These are phyloP conservation scores for Spodoptera litura DNA, from an alignment of 1,140 invertebrate species.

Conservation along the genomic window DNA sequence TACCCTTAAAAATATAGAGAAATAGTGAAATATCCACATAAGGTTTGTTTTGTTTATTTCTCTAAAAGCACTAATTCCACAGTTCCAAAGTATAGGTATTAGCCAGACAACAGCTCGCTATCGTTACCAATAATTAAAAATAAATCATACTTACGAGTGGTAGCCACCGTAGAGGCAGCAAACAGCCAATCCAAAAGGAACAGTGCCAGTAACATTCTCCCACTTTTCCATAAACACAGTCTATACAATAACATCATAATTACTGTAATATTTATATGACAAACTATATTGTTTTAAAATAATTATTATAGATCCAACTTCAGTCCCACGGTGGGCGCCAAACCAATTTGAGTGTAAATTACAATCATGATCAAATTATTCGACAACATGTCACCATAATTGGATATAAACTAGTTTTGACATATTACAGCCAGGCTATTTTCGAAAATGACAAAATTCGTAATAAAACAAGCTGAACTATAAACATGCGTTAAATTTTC, in stretches of 20 bases:
- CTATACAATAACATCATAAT: conserved; percentile 39
- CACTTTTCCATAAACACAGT: conserved; percentile 55
- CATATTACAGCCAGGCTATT: conserved; percentile 11
- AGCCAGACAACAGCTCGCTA: not conserved
- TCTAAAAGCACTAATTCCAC: not conserved
- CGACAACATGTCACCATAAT: conserved; percentile 10
- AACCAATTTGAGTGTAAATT: conserved; percentile 30
- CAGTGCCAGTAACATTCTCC: conserved; percentile 69
- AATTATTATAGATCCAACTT: not conserved
- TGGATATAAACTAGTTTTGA: conserved; percentile 19
- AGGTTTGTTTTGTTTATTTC: not conserved
- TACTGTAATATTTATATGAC: not conserved
- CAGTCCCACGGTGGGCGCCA: conserved; percentile 62
- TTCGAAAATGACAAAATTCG: conserved; percentile 27
- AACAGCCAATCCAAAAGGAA: conserved; percentile 78
- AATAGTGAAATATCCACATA: not conserved
- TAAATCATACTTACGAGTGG: conserved; percentile 69
- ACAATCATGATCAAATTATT: conserved; percentile 9
- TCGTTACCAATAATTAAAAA: conserved; percentile 26
- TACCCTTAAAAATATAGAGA: too few species aligned
- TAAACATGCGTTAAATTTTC: conserved; percentile 73
- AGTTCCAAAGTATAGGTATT: not conserved
- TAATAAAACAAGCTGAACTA: conserved; percentile 37
- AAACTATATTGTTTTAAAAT: not conserved
- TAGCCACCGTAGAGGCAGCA: conserved; percentile 70